Percentiles rank a stretch among this genome's conserved stretches.
These are phyloP conservation scores for Podiceps cristatus DNA, from an alignment of 2,113 vertebrate species.

Conservation along the genomic window DNA sequence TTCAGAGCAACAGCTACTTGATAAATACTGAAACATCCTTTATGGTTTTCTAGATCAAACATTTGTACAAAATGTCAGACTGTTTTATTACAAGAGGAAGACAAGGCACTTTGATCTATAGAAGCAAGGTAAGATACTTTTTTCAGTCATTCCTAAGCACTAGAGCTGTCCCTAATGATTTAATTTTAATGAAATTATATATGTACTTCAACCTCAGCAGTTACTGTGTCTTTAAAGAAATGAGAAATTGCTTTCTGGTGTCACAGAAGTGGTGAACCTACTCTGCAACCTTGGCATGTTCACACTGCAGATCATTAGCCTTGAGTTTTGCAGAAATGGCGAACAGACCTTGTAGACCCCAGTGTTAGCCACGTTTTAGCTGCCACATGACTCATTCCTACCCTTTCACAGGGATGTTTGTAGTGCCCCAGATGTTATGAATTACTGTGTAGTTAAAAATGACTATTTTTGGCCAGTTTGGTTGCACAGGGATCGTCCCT, in stretches of 20 bases:
- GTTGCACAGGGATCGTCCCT: not conserved
- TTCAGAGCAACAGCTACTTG: not conserved
- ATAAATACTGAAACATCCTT: not conserved
- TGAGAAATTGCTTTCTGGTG: not conserved
- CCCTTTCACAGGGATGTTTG: not conserved
- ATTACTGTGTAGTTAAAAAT: not conserved
- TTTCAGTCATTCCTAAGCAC: not conserved
- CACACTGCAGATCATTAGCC: not conserved
- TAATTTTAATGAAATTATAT: not conserved
- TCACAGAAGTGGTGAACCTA: not conserved
- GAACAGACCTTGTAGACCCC: not conserved
- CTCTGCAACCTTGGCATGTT: not conserved
- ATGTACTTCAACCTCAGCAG: not conserved
- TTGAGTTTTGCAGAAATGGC: not conserved
- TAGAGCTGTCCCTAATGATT: not conserved
- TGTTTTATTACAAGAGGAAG: not conserved
- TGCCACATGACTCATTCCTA: not conserved
- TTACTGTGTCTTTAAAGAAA: not conserved
- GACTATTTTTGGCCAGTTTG: not conserved
- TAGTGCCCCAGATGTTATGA: not conserved
- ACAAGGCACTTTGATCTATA: not conserved
- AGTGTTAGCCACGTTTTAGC: rapidly evolving
- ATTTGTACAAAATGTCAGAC: not conserved
- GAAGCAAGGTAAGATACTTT: not conserved
- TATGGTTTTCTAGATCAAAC: not conserved